Evolutionary conservation across 1,140 invertebrate species (phyloP), one percentile per base, ranked within the genome.

Genomic region (Drosophila sucinea): DNA sequence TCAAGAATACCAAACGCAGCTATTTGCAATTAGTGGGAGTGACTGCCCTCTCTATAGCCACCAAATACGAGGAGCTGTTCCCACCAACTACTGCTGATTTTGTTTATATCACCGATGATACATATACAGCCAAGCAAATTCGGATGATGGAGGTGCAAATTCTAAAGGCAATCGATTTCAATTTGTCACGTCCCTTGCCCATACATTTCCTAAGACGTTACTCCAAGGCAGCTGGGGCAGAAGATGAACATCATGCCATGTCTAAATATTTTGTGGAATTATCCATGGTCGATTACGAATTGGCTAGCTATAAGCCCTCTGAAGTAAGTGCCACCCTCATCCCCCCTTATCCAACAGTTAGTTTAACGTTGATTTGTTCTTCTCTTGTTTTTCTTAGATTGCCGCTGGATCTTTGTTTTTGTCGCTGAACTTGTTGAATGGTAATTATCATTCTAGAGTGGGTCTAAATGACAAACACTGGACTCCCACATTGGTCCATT

Each of bases 51-150:
- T 96, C 98, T 77, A 95, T 99, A 67, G 98, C 98, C 8, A 95
- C 96, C 77, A 99, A 99, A 92, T 99, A 98, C 89, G 98, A 99
- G 93, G 98, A 99, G 93, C 97, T 98, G 89, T 97, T 96, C 82
- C 94, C 96, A 4, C 98, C 98, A 2, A 96, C 97, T 63, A 94
- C 99, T 32, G 93, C 93, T 1, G 98, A 99, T 92, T 99, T 98
- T 93, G 96, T 98, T 5, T 98, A 96, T 84, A 97, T 99, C 47
- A 97, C 97, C 17, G 98, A 98, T 92, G 95, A 98, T 91, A 95
- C 97, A 0, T 99, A 97, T 89, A 94, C 94, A 0, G 96, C 95
- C 79, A 83, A 93, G 6, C 96, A 99, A 79, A 96, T 99, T 38
- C 92, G 96, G 17, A 93, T 94, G 56, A 99, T 98, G 96, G 98